A percentile compares a stretch with the other conserved stretches of the same genome.
Conservation (phyloP, 2,113 vertebrate species). For the Xyrauchen texanus region DNA sequence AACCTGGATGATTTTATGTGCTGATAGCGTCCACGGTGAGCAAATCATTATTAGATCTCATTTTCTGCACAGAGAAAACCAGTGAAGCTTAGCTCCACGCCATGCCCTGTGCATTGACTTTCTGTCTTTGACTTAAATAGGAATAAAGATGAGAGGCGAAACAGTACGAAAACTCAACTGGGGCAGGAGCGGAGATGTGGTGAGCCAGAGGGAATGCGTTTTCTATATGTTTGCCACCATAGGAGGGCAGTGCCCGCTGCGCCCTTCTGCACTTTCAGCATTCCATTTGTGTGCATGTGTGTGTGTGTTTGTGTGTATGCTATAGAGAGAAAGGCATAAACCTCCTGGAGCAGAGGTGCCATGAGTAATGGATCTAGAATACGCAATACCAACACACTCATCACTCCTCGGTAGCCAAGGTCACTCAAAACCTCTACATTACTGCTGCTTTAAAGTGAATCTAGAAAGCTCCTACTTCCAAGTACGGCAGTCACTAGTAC, state of each 20-base stretch:
- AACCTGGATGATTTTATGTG: conserved; percentile 63
- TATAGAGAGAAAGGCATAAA: conserved; percentile 36
- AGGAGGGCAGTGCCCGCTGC: neutral
- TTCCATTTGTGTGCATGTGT: neutral
- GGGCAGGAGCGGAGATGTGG: conserved; percentile 18
- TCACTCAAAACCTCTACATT: conserved; percentile 29
- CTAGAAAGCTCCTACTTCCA: too few species aligned
- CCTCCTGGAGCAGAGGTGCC: conserved; percentile 26
- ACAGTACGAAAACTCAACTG: conserved; percentile 35
- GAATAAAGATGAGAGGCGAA: conserved; percentile 58
- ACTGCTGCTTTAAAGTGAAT: too few species aligned
- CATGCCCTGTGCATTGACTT: conserved; percentile 52
- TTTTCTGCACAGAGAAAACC: conserved; percentile 59
- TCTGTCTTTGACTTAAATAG: conserved; percentile 58
- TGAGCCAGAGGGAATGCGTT: neutral
- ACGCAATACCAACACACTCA: conserved; percentile 37
- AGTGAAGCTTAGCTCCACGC: conserved; percentile 45
- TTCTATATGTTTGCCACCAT: conserved; percentile 23
- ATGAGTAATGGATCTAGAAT: conserved; percentile 49
- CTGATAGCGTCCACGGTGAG: conserved; percentile 58
- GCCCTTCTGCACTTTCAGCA: too few species aligned
- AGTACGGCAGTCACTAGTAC: too few species aligned
- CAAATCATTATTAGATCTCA: conserved; percentile 62
- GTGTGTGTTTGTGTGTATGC: conserved; percentile 10
- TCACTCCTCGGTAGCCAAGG: too few species aligned